These are phyloP conservation scores for Fragum sueziense DNA, from an alignment of 2,888 invertebrate species.

Conservation along the genomic window DNA sequence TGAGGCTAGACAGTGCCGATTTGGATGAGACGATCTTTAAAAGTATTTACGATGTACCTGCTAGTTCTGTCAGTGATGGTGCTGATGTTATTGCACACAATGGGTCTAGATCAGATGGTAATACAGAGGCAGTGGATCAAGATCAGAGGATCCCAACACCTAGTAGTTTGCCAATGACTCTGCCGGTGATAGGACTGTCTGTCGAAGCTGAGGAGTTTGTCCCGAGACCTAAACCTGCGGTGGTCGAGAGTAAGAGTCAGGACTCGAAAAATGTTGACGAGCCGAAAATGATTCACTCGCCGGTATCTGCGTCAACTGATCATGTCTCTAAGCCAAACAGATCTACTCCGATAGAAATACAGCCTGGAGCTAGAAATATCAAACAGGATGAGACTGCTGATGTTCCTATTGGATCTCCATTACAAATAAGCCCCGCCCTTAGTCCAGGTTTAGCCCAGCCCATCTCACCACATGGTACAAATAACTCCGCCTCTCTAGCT, in stretches of 20 bases:
- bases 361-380: constrained; percentile 40
- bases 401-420: constrained; percentile 22
- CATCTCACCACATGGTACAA: not conserved
- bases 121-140: not conserved
- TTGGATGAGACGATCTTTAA: constrained; percentile 58
- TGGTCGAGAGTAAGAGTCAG: constrained; percentile 12
- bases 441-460: constrained; percentile 28
- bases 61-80: constrained; percentile 4
- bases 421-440: constrained; percentile 21
- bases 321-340: constrained; percentile 1
- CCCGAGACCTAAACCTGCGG: constrained; percentile 49
- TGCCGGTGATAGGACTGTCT: constrained; percentile 58
- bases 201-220: constrained; percentile 64
- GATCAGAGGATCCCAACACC: constrained; percentile 17
- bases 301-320: not conserved
- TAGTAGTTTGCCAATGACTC: constrained; percentile 51
- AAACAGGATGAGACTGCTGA: constrained; percentile 17
- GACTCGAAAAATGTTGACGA: not conserved
- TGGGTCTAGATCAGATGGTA: not conserved
- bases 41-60: constrained; percentile 51
- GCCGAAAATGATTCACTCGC: not conserved
- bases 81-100: not conserved
- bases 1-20: constrained; percentile 45
- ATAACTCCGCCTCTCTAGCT: constrained; percentile 15
- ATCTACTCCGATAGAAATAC: constrained; percentile 39